Evolutionary conservation across 2,113 vertebrate species (phyloP).

Genomic region (Trematomus loennbergii): DNA sequence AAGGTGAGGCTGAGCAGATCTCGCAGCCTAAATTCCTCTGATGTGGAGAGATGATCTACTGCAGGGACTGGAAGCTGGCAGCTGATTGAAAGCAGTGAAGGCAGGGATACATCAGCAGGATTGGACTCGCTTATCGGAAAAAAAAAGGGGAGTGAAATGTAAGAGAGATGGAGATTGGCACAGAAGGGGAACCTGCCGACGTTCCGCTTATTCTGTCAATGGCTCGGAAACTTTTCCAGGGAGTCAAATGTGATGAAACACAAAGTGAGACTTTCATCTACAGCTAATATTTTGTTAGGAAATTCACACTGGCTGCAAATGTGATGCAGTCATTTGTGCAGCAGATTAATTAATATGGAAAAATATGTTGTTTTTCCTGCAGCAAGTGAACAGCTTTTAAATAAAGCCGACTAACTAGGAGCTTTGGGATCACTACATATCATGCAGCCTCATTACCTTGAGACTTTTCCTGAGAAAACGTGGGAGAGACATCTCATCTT

Average conservation of each 20-base stretch:
- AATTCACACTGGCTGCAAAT: background rate
- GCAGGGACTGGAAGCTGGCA: constrained; percentile 41
- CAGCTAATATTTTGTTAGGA: background rate
- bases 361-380: constrained; percentile 17
- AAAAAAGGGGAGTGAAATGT: constrained; percentile 30
- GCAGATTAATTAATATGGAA: constrained; percentile 7
- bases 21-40: constrained; percentile 25
- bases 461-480: constrained; percentile 31
- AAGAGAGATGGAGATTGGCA: constrained; percentile 24
- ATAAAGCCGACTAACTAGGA: constrained; percentile 53
- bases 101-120: constrained; percentile 60
- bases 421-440: constrained; percentile 42
- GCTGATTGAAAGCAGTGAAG: constrained; percentile 64
- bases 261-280: background rate
- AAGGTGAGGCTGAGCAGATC: constrained; percentile 51
- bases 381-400: constrained; percentile 39
- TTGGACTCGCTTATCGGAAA: constrained; percentile 55
- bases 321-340: constrained; percentile 21
- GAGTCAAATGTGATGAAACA: constrained; percentile 5
- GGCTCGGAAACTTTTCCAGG: background rate
- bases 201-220: constrained; percentile 42
- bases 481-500: constrained; percentile 43
- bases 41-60: constrained; percentile 62
- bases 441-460: constrained; percentile 52
- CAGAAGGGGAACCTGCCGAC: constrained; percentile 26